Base-by-base conservation (phyloP, 1,140 invertebrate genomes). In the Pseudomyrmex flavicornis region DNA sequence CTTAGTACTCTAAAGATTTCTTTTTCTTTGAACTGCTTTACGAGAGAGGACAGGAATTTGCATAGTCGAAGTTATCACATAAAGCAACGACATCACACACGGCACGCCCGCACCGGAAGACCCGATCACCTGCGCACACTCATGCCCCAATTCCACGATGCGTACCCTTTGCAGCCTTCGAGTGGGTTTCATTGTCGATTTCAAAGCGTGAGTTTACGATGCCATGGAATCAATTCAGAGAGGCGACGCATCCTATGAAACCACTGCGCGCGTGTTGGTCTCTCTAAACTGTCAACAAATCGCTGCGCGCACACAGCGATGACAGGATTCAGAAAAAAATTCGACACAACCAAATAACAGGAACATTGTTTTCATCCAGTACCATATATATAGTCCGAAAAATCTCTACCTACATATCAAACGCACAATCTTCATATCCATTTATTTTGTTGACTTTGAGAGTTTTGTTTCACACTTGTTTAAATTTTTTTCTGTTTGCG, bases 121-220 rank as follows among this genome's bases (percentile, higher is more conserved):
- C 52, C 74, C 61, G 22, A 59, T 56, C 63, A 79, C 15, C 8
- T 72, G 54, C 44, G 54, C 66, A 61, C 12, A 26, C 20, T 72
- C 22, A 59, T 22, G 20, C 54, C 66, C 54, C 66, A 80, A 72
- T 80, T 80, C 54, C 54, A 48, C 76, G 26, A 20, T 62, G 20
- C 70, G 56, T 52, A 46, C 56, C 62, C 35, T 70, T 83, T 87
- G 9, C 70, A 79, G 65, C 17, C 65, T 50, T 46, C 54, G 61
- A 75, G 52, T 84, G 70, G 56, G 56, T 85, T 88, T 85, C 72
- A 88, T 88, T 85, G 87, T 83, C 68, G 86, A 77, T 88, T 82
- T 85, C 83, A 88, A 88, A 88, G 72, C 87, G 56, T 70, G 69
- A 48, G 54, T 88, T 88, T 82, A 82, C 86, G 65, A 20, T 68